These are phyloP conservation scores for Hystrix cristata DNA, from an alignment of 2,113 vertebrate species.

Conservation along the genomic window DNA sequence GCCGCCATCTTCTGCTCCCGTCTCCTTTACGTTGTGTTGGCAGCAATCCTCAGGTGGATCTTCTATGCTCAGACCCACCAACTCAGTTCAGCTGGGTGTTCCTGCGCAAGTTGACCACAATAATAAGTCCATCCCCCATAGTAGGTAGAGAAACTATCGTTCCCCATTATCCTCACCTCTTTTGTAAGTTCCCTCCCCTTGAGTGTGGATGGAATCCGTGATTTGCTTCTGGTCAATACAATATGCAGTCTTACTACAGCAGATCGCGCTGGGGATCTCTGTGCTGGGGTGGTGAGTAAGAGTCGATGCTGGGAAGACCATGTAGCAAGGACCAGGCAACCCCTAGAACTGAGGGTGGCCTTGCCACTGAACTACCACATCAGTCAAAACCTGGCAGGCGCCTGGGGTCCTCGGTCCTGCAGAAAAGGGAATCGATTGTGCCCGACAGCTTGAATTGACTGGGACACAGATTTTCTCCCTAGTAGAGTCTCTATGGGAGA, in stretches of 20 bases:
- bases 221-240: not conserved
- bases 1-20: too few species aligned
- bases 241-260: not conserved
- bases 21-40: too few species aligned
- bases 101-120: too few species aligned
- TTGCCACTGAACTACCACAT: not conserved
- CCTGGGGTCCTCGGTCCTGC: not conserved
- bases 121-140: not conserved
- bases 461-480: not conserved
- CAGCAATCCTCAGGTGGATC: too few species aligned
- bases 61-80: too few species aligned
- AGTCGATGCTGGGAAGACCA: not conserved
- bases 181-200: not conserved
- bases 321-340: too few species aligned
- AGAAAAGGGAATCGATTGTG: not conserved
- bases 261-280: not conserved
- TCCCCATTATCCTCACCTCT: not conserved
- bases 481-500: not conserved
- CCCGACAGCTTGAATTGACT: not conserved
- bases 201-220: not conserved
- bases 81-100: too few species aligned
- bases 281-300: not conserved
- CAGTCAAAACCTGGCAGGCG: not conserved
- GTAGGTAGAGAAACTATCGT: not conserved
- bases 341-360: not conserved